Base-by-base conservation (phyloP, 2,797 vertebrate species). In the Spea hammondii region DNA sequence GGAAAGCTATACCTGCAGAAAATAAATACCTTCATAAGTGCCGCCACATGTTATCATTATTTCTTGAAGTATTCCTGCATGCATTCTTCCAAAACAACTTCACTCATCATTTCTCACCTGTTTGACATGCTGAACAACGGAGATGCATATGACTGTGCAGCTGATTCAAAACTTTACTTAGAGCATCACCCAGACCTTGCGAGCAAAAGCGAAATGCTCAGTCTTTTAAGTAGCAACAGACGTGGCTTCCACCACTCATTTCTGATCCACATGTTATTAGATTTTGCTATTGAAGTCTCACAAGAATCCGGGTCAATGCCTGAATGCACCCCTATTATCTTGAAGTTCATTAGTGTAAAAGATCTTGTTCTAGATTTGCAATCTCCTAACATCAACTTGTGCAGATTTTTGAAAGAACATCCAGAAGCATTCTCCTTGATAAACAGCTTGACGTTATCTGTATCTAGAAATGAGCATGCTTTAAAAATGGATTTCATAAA, bases 71-170 rank as follows among this genome's bases (percentile, higher is more conserved):
- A 85, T 9, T 4, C 86, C 13, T 86, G 77, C 47, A 79, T 75
- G 13, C 60, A 70, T 12, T 59, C 85, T 83, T 83, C 84, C 32
- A 79, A 81, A 77, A 80, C 79, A 10, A 84, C 82, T 1, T 77
- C 83, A n/a, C 45, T 70, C 5, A 51, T 89, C 49, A 79, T 88
- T n/a, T 85, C 84, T 55, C 73, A 87, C 73, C 74, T 89, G 49
- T 83, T 90, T 65, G 75, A 80, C 45, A 72, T 86, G 72, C 49
- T 75, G 17, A 59, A 76, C 68, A 67, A 64, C 17, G 65, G 83
- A 60, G 72, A 83, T 4, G 80, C 80, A 3, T 46, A 82, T 76
- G 77, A 85, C 57, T 78, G 65, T 71, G 4, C 60, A 1, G 65
- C 60, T 51, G 83, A 74, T 0, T 11, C 71, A 51, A 1, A 57